Conservation (phyloP, 2,113 vertebrate species). For the Microcebus griseorufus region DNA sequence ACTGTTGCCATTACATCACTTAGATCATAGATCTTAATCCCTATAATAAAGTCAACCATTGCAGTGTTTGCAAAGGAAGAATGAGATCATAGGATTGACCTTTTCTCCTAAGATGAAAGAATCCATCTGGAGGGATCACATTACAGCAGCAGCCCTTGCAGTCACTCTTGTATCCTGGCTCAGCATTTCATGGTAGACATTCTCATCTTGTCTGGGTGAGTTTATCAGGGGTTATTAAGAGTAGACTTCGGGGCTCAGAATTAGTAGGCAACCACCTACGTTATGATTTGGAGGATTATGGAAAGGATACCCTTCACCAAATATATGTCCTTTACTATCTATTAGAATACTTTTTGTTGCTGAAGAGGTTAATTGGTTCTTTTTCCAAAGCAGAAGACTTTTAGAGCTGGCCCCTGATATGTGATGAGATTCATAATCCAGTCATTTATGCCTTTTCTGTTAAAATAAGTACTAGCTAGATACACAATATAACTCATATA, state of each 20-base stretch:
- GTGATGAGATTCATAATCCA: neutral
- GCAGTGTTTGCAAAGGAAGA: conserved; percentile 10
- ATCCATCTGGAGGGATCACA: neutral
- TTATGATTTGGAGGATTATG: neutral
- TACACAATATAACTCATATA: neutral
- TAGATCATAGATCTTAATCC: neutral
- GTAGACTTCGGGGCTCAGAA: neutral
- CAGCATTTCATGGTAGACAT: neutral
- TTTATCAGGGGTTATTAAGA: neutral
- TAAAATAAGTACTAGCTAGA: neutral
- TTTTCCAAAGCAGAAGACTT: neutral
- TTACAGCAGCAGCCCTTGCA: neutral
- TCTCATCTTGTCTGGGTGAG: neutral
- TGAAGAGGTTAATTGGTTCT: neutral
- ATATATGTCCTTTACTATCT: neutral
- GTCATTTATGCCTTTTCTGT: neutral
- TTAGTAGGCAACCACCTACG: neutral
- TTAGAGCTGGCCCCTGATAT: neutral
- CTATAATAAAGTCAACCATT: conserved; percentile 15
- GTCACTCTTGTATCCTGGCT: neutral
- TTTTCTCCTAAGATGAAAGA: neutral
- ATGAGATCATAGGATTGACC: conserved; percentile 1
- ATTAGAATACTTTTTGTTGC: neutral
- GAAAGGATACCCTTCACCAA: neutral
- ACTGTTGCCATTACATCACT: neutral